Evolutionary conservation across 2,113 vertebrate species (phyloP).

Genomic region (Benitochromis conjunctus): DNA sequence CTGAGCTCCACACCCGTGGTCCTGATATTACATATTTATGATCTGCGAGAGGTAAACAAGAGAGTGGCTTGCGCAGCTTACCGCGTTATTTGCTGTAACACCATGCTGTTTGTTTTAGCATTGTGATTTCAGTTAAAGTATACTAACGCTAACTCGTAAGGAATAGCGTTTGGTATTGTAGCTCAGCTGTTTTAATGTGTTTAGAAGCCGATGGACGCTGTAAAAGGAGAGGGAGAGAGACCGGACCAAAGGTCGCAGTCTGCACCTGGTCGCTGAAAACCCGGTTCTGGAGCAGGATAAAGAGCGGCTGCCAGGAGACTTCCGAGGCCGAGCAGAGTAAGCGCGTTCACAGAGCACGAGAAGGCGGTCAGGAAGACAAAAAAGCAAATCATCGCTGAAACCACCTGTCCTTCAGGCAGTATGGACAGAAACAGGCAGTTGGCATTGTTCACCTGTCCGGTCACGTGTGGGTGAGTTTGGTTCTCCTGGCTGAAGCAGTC

Average conservation of each 20-base stretch:
- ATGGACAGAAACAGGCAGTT: conserved; percentile 30
- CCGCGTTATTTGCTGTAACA: no score
- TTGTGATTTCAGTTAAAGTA: no score
- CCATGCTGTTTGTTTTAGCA: no score
- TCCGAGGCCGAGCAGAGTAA: conserved; percentile 15
- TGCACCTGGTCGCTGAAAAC: conserved; percentile 58
- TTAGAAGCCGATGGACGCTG: no score
- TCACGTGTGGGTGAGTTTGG: neutral
- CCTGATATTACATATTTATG: no score
- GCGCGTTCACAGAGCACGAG: conserved; percentile 31
- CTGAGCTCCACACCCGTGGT: no score
- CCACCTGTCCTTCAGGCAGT: neutral
- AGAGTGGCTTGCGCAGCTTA: no score
- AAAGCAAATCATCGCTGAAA: neutral
- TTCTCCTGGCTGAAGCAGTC: neutral
- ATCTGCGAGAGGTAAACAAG: no score
- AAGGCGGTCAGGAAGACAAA: conserved; percentile 31
- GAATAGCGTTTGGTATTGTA: no score
- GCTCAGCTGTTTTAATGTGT: no score
- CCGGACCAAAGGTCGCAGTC: conserved; percentile 31
- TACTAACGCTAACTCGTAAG: no score
- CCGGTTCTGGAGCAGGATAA: conserved; percentile 48
- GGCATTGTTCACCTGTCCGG: neutral
- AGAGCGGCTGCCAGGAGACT: conserved; percentile 58
- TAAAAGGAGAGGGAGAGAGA: no score